Evolutionary conservation across 2,797 vertebrate genomes (phyloP).

Genomic region (Bryconaethiops microstoma): DNA sequence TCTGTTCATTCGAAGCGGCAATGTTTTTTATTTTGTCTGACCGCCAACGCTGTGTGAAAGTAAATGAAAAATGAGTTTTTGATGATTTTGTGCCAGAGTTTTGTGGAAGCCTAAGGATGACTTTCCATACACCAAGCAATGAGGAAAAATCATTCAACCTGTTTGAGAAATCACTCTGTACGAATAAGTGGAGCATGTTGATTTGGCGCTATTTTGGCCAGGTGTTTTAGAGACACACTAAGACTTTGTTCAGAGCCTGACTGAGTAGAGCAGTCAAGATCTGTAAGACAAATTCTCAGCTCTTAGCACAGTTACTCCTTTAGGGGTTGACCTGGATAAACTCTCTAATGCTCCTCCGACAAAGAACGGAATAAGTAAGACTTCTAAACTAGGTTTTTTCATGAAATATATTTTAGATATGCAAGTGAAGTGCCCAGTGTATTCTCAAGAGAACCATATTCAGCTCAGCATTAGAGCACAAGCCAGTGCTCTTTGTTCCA

Average conservation of each 20-base stretch:
- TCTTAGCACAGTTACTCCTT: neutral
- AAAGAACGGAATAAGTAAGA: neutral
- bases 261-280: neutral
- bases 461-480: neutral
- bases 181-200: neutral
- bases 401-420: neutral
- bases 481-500: neutral
- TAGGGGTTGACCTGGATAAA: constrained; percentile 4
- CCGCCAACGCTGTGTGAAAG: no score
- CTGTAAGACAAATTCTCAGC: neutral
- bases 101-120: no score
- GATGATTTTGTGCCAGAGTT: no score
- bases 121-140: neutral
- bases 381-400: no score
- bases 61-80: no score
- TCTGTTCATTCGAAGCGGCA: no score
- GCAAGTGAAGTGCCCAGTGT: neutral
- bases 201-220: neutral
- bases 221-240: neutral
- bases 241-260: neutral
- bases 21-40: no score
- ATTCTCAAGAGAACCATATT: neutral
- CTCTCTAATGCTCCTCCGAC: neutral
- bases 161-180: neutral
- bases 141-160: neutral